Evolutionary conservation across 2,113 vertebrate species (phyloP), one percentile per base, ranked within the genome.

Genomic region (Zootoca vivipara): DNA sequence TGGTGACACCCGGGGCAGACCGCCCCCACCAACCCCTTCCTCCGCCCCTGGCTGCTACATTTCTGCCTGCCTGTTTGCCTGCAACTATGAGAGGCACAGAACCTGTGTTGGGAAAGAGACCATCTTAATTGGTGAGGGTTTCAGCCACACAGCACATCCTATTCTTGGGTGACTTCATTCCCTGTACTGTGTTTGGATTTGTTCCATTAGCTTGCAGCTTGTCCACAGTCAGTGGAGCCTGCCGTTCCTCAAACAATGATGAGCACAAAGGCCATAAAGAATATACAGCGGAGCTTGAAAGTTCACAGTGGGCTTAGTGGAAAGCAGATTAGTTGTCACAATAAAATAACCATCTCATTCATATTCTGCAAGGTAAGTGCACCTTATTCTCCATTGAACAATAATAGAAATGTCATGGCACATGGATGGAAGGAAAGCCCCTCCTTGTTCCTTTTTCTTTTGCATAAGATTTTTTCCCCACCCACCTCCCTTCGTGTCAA

Each of bases 331-430:
- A 92, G 79, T 20, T 33, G 20, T 77, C 75, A 6, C 2, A 90
- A 74, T 30, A 85, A 58, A 22, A 2, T 67, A 52, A 88, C 89
- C 90, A 79, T 85, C 83, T 92, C 46, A 80, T 88, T 73, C 28
- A 33, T 87, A 92, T 86, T 92, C 87, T 85, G 79, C 86, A 73
- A 94, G 64, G 91, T 92, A 88, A 88, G 92, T 90, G 90, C 88
- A n/a, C 81, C 92, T 85, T 82, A 56, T 10, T 92, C 85, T 94
- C 85, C 89, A 88, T 64, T 89, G 93, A 93, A 93, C 91, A 93
- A 95, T 84, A 80, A 85, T 94, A 82, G 77, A 91, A 89, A 91
- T 95, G 82, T 91, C 89, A 92, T 75, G 83, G 94, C 88, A 65
- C 42, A 58, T 20, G 65, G 92, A 85, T 85, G 90, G 91, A 93